Evolutionary conservation across 2,113 vertebrate species (phyloP).

Genomic region (Anoura caudifer): DNA sequence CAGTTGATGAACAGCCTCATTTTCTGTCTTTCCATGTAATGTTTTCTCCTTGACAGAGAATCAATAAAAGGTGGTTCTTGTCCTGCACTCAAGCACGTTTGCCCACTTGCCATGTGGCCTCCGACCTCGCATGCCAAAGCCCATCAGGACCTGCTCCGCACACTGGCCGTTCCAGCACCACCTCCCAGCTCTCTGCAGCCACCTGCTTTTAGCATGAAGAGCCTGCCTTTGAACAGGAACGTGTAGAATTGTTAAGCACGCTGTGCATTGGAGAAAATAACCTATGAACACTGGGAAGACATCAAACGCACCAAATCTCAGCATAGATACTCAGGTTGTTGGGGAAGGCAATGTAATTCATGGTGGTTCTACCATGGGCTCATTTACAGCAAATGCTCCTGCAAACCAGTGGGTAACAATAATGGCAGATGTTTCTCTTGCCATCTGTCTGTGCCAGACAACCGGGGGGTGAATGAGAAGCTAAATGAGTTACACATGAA

Average conservation of each 20-base stretch:
- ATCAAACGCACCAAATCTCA: background rate
- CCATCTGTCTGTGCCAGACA: conserved; percentile 22
- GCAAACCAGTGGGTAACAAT: background rate
- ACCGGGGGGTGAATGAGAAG: background rate
- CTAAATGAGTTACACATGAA: background rate
- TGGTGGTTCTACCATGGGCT: background rate
- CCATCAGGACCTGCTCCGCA: background rate
- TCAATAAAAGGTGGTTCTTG: background rate
- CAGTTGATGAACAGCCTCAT: background rate
- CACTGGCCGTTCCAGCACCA: background rate
- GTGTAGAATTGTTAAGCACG: background rate
- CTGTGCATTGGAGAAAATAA: background rate
- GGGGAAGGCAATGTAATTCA: background rate
- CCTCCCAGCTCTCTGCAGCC: background rate
- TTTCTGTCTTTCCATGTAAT: background rate
- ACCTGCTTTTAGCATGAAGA: background rate
- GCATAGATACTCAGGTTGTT: background rate
- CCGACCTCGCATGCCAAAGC: background rate
- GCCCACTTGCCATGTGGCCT: background rate
- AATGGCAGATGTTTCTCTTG: background rate
- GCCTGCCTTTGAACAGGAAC: background rate
- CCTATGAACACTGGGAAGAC: background rate
- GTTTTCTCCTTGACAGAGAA: background rate
- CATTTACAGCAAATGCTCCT: background rate
- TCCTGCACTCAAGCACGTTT: background rate